A percentile compares a stretch with the other conserved stretches of the same genome.
phyloP scores from a whole-genome alignment of 2,797 vertebrate species.

The Mareca penelope region DNA sequence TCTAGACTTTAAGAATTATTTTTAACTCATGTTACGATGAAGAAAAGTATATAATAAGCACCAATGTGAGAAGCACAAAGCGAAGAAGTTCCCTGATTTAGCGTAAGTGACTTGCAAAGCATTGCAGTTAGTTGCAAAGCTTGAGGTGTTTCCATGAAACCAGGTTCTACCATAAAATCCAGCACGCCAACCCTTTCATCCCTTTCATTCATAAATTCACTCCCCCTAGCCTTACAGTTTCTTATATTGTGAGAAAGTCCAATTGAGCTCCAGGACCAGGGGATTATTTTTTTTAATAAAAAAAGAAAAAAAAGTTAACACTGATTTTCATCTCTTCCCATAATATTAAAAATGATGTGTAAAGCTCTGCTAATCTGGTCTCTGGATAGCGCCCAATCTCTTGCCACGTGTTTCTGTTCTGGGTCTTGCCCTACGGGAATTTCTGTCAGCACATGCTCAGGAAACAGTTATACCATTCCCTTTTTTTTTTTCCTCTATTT shows the following conservation, averaged over 20 bases:
- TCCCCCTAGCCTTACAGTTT: background rate
- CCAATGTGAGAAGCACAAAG: background rate
- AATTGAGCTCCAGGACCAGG: slow-evolving; percentile 49
- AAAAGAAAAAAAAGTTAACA: slow-evolving; percentile 40
- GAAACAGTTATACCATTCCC: slow-evolving; percentile 92
- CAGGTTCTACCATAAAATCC: background rate
- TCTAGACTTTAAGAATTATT: background rate
- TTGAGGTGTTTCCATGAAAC: background rate
- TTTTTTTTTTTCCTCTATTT: slow-evolving; percentile 74
- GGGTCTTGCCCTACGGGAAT: slow-evolving; percentile 82
- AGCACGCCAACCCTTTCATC: slow-evolving; percentile 23
- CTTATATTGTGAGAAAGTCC: slow-evolving; percentile 41
- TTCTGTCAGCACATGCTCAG: slow-evolving; percentile 94
- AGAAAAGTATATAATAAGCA: background rate
- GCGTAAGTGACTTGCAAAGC: background rate
- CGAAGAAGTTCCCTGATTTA: background rate
- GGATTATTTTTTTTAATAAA: background rate
- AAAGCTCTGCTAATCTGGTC: slow-evolving; percentile 80
- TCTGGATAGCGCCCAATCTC: slow-evolving; percentile 79
- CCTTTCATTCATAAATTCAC: slow-evolving; percentile 58
- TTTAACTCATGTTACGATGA: background rate
- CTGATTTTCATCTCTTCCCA: slow-evolving; percentile 69
- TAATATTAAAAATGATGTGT: slow-evolving; percentile 76
- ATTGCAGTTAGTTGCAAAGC: background rate
- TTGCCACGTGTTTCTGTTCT: slow-evolving; percentile 86